Evolutionary conservation across 2,888 invertebrate genomes (phyloP), one percentile per base, ranked within the genome.

Genomic region (Hirtodrosophila cameraria): DNA sequence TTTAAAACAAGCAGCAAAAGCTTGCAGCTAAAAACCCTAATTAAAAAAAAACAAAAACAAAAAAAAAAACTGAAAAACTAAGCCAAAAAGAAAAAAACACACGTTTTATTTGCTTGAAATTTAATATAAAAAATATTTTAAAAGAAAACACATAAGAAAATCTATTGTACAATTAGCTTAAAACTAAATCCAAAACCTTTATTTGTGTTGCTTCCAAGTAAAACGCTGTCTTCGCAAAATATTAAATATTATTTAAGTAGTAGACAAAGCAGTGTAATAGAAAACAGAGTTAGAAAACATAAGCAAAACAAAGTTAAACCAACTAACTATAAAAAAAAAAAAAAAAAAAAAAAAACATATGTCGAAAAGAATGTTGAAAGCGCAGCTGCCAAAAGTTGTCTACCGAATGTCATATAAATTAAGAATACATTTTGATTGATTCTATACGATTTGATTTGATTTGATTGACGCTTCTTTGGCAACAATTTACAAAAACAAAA

Each of bases 211-310:
- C 83, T 82, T 85, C 82, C 86, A 74, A 62, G 64, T 75, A 64
- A 77, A 78, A 80, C 80, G 82, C 79, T 85, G 78, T 78, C 85
- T 78, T 78, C 85, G 66, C 82, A 84, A 65, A 81, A 41, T n/a
- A n/a, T n/a, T n/a, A n/a, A 25, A 13, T 42, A 70, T 78, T 46
- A 61, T 72, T 77, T 79, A 60, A 61, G 67, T 60, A 42, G 57
- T 71, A 75, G 55, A 61, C 36, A 49, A 53, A 15, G 28, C 33
- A 27, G 23, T 33, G 11, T 41, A 16, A 35, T 20, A 3, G 33
- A 13, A 31, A n/a, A n/a, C n/a, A 33, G 7, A 20, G 3, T 27
- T 4, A 43, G 12, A 43, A 28, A 20, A 13, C 6, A 54, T 28
- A 27, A 23, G 30, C 7, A 28, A 25, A 48, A 33, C 33, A 27